Conservation (phyloP, 2,797 vertebrate species). For the Brotula barbata region DNA sequence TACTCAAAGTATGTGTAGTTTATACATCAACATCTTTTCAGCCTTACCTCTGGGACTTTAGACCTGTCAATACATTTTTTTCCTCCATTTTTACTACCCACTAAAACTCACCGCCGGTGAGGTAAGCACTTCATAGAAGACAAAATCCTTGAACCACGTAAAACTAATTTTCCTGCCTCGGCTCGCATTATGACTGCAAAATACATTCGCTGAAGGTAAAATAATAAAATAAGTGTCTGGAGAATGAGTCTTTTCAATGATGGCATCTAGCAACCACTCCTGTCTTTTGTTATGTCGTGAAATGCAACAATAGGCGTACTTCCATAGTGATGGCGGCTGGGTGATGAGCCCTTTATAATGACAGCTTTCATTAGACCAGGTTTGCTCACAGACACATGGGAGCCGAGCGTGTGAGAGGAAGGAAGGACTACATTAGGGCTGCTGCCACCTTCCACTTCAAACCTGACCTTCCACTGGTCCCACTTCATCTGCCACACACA, state of each 20-base stretch:
- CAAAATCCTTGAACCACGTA: no score
- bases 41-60: no score
- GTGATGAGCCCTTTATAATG: constrained; percentile 57
- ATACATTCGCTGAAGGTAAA: no score
- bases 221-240: background rate
- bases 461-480: constrained; percentile 74
- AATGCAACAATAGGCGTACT: background rate
- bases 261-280: background rate
- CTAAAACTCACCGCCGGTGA: no score
- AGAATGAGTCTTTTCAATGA: background rate
- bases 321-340: constrained; percentile 25
- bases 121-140: no score
- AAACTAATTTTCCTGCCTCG: no score
- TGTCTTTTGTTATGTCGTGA: background rate
- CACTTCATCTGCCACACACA: constrained; percentile 65
- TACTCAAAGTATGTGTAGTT: no score
- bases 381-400: constrained; percentile 64
- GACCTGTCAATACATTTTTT: no score
- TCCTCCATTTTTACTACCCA: no score
- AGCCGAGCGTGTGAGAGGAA: constrained; percentile 58
- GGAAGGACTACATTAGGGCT: constrained; percentile 66
- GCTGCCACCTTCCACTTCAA: constrained; percentile 71
- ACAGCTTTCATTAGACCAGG: constrained; percentile 64
- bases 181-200: no score
- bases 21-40: no score